Evolutionary conservation across 2,797 vertebrate species (phyloP).

Genomic region (Lates japonicus): DNA sequence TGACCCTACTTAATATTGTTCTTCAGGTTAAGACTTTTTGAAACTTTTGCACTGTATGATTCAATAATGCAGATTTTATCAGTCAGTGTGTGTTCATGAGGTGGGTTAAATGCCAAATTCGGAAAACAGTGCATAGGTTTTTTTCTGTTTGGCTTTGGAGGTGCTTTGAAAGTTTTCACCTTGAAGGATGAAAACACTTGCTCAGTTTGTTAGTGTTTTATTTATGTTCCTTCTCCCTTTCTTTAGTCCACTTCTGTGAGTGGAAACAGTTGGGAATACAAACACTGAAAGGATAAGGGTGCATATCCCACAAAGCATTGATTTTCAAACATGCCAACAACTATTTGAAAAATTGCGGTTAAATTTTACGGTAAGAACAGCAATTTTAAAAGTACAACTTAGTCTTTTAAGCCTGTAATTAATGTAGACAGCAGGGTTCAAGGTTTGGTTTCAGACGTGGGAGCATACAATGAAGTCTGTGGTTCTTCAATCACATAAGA

Average conservation of each 20-base stretch:
- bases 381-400: background rate
- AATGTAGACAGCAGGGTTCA: no score
- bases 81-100: slow-evolving; percentile 29
- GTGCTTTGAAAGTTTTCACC: slow-evolving; percentile 33
- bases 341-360: background rate
- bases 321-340: slow-evolving; percentile 10
- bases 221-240: slow-evolving; percentile 43
- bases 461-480: background rate
- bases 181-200: slow-evolving; percentile 35
- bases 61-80: slow-evolving; percentile 44
- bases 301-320: background rate
- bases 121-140: slow-evolving; percentile 21
- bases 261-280: slow-evolving; percentile 2
- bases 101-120: slow-evolving; percentile 26
- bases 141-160: slow-evolving; percentile 30
- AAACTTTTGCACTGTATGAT: slow-evolving; percentile 14
- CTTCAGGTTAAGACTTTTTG: slow-evolving; percentile 21
- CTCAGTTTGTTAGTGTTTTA: slow-evolving; percentile 41
- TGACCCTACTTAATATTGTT: slow-evolving; percentile 11
- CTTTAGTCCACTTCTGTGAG: slow-evolving; percentile 12
- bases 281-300: background rate
- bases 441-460: background rate
- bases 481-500: background rate
- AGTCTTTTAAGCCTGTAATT: background rate
- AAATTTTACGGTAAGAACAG: background rate